phyloP scores from a whole-genome alignment of 1,140 invertebrate species.

The Bombus huntii region DNA sequence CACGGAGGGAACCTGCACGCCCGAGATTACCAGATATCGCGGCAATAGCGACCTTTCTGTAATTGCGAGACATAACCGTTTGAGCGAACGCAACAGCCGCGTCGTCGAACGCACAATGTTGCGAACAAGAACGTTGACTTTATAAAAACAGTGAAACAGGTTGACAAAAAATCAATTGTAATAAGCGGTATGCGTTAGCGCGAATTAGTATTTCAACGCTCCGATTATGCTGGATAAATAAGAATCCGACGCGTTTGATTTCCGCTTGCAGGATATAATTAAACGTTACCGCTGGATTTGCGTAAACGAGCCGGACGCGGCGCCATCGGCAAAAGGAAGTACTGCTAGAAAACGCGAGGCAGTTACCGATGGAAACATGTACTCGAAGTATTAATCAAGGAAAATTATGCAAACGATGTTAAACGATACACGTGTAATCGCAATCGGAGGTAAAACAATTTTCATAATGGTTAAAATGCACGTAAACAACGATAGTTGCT shows the following conservation, averaged over 20 bases:
- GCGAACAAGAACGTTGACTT: not conserved
- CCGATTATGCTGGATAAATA: not conserved
- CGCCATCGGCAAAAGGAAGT: too few species aligned
- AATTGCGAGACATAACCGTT: too few species aligned
- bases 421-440: conserved; percentile 12
- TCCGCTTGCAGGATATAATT: conserved; percentile 28
- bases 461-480: not conserved
- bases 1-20: not conserved
- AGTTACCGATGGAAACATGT: not conserved
- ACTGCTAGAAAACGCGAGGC: not conserved
- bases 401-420: conserved; percentile 15
- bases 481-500: not conserved
- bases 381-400: not conserved
- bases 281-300: conserved; percentile 29
- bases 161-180: not conserved
- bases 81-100: not conserved
- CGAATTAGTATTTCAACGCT: not conserved
- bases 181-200: not conserved
- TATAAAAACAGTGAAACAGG: not conserved
- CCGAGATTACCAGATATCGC: not conserved
- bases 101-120: not conserved
- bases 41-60: too few species aligned
- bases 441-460: not conserved
- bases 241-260: not conserved
- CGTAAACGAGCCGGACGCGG: not conserved